Conservation (phyloP, 2,113 vertebrate species). For the Indri indri region DNA sequence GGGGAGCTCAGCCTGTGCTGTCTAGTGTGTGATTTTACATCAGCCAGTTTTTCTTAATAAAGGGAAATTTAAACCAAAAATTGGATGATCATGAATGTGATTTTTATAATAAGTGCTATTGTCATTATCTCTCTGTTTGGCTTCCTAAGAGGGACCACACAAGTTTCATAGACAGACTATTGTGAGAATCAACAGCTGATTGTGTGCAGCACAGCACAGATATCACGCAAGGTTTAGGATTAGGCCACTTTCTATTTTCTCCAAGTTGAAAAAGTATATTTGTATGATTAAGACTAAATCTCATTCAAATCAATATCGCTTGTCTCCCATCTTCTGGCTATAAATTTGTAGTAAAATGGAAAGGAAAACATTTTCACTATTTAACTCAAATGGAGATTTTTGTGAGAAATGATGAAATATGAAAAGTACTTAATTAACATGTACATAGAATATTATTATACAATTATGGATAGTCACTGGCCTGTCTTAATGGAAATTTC, state of each 20-base stretch:
- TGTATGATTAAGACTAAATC: neutral
- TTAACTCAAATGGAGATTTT: neutral
- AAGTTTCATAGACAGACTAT: conserved; percentile 43
- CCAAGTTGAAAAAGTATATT: neutral
- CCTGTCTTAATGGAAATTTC: neutral
- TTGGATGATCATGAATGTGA: conserved; percentile 56
- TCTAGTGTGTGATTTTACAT: conserved; percentile 48
- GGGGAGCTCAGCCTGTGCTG: neutral
- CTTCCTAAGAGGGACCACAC: conserved; percentile 70
- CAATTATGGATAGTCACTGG: neutral
- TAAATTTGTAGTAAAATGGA: neutral
- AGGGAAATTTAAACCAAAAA: conserved; percentile 62
- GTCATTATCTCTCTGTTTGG: conserved; percentile 52
- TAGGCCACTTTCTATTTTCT: conserved; percentile 38
- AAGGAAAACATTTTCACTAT: neutral
- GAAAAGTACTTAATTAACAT: neutral
- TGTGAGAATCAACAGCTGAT: conserved; percentile 46
- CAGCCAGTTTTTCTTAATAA: conserved; percentile 60
- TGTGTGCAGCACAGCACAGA: conserved; percentile 41
- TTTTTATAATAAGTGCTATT: conserved; percentile 50
- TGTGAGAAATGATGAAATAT: neutral
- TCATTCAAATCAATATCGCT: neutral
- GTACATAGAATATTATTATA: neutral
- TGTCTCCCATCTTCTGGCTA: neutral
- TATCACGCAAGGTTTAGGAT: conserved; percentile 51